A percentile compares a stretch with the other conserved stretches of the same genome.
Evolutionary conservation across 2,888 invertebrate species (phyloP).

Genomic region (Plutella xylostella): DNA sequence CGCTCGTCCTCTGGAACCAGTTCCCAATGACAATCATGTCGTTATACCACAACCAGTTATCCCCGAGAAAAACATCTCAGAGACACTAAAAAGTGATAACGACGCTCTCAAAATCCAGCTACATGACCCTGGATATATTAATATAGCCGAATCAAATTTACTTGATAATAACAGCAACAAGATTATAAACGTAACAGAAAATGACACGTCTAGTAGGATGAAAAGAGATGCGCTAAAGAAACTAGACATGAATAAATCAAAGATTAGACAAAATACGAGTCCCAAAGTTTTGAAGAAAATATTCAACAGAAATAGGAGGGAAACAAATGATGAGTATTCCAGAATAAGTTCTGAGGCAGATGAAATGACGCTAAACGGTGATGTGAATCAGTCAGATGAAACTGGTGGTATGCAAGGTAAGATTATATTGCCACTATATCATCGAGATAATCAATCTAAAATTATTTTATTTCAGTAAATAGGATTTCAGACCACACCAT

Average conservation of each 20-base stretch:
- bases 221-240: slow-evolving; percentile 11
- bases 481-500: too few relatives aligned
- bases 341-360: slow-evolving; percentile 34
- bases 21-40: slow-evolving; percentile 36
- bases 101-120: slow-evolving; percentile 35
- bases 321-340: slow-evolving; percentile 33
- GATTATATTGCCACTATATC: slow-evolving; percentile 8
- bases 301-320: slow-evolving; percentile 28
- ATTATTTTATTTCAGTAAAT: too few relatives aligned
- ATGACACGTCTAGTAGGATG: slow-evolving; percentile 11
- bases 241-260: not conserved
- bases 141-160: slow-evolving; percentile 37
- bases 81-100: slow-evolving; percentile 34
- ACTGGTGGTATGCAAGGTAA: slow-evolving; percentile 27
- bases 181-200: slow-evolving; percentile 29
- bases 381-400: slow-evolving; percentile 39
- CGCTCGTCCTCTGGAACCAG: slow-evolving; percentile 31
- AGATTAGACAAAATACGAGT: not conserved
- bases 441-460: too few relatives aligned
- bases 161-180: slow-evolving; percentile 36
- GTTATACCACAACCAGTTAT: slow-evolving; percentile 38
- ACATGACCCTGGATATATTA: slow-evolving; percentile 41
- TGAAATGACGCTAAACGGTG: slow-evolving; percentile 38
- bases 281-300: not conserved
- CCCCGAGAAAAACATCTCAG: slow-evolving; percentile 42